These are phyloP conservation scores for Lepeophtheirus salmonis DNA, from an alignment of 1,140 invertebrate species.

Conservation along the genomic window DNA sequence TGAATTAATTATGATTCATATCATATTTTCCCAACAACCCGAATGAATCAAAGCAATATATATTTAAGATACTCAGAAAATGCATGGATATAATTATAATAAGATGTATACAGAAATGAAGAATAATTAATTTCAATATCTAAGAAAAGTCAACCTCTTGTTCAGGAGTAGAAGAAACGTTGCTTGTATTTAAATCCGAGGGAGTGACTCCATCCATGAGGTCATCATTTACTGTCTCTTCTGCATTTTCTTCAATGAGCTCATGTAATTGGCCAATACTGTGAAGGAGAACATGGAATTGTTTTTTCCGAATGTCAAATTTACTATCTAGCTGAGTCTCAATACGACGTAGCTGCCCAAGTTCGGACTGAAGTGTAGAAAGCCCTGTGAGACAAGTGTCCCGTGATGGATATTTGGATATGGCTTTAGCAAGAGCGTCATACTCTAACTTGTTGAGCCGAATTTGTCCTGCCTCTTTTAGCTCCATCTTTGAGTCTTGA, in stretches of 20 bases:
- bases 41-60: too few relatives aligned
- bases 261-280: slow-evolving; percentile 54
- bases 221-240: not conserved
- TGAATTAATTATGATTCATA: too few relatives aligned
- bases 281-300: slow-evolving; percentile 66
- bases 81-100: too few relatives aligned
- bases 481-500: slow-evolving; percentile 41
- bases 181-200: slow-evolving; percentile 2
- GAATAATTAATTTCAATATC: too few relatives aligned
- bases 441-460: slow-evolving; percentile 4
- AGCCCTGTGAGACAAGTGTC: not conserved
- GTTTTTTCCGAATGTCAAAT: slow-evolving; percentile 58
- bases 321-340: slow-evolving; percentile 48
- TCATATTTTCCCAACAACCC: too few relatives aligned
- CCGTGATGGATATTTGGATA: not conserved
- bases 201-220: not conserved
- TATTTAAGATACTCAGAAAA: too few relatives aligned
- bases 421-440: not conserved
- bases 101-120: too few relatives aligned
- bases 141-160: not conserved
- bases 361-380: not conserved
- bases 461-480: slow-evolving; percentile 7
- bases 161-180: slow-evolving; percentile 7
- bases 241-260: slow-evolving; percentile 39
- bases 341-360: not conserved